Percentiles rank a stretch among this genome's conserved stretches.
These are phyloP conservation scores for Ophion slaviceki DNA, from an alignment of 2,888 invertebrate species.

Conservation along the genomic window DNA sequence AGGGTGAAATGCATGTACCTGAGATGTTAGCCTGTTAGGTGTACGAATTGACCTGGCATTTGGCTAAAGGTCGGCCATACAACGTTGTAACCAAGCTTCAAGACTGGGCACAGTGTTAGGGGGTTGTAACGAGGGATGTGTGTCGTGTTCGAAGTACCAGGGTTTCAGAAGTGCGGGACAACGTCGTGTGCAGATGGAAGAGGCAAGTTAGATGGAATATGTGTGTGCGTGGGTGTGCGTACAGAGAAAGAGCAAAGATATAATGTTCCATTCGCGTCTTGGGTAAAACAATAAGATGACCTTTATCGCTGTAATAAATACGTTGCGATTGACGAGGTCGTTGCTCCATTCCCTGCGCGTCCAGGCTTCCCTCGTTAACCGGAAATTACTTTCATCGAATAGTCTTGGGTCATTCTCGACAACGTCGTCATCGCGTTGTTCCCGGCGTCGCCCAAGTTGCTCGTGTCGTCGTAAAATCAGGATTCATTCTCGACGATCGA, in stretches of 20 bases:
- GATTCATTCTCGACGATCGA: constrained; percentile 58
- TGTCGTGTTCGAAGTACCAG: constrained; percentile 65
- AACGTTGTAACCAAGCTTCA: constrained; percentile 68
- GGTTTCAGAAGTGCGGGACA: constrained; percentile 36
- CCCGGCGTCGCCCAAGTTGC: constrained; percentile 36
- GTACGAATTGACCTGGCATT: constrained; percentile 67
- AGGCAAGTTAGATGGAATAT: constrained; percentile 3
- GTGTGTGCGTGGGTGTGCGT: constrained; percentile 15
- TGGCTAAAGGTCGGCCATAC: constrained; percentile 49
- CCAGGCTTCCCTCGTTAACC: constrained; percentile 58
- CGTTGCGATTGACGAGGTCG: constrained; percentile 61
- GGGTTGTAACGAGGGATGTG: constrained; percentile 70
- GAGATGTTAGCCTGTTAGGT: constrained; percentile 13
- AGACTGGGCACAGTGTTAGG: constrained; percentile 64
- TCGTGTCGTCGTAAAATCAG: constrained; percentile 61
- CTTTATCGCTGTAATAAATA: constrained; percentile 74
- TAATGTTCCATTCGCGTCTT: constrained; percentile 60
- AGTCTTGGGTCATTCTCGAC: constrained; percentile 63
- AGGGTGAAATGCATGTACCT: constrained; percentile 1
- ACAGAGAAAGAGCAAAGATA: constrained; percentile 39
- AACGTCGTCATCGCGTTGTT: constrained; percentile 3
- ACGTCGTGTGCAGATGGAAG: constrained; percentile 8
- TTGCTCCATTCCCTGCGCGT: constrained; percentile 15
- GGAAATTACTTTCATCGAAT: constrained; percentile 65
- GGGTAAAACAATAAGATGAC: constrained; percentile 78